A percentile compares a stretch with the other conserved stretches of the same genome.
Conservation (phyloP, 2,888 invertebrate species). For the Nezara viridula region DNA sequence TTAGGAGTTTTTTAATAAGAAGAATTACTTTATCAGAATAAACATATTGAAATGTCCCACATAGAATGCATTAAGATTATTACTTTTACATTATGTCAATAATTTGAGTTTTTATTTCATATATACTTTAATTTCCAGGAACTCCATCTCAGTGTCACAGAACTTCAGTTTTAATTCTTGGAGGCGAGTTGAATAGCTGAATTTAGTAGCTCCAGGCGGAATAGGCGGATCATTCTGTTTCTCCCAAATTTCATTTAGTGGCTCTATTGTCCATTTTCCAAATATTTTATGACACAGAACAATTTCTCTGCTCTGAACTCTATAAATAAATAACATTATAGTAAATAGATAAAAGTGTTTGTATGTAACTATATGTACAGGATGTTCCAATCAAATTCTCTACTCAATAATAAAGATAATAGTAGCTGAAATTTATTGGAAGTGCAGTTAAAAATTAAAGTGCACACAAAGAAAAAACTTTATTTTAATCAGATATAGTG, state of each 20-base stretch:
- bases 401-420: no score
- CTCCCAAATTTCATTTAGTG: constrained; percentile 59
- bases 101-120: background rate
- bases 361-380: no score
- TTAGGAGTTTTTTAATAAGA: no score
- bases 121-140: constrained; percentile 76
- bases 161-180: constrained; percentile 77
- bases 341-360: background rate
- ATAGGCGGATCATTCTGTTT: constrained; percentile 77
- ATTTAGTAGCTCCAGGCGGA: constrained; percentile 82
- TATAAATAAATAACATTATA: constrained; percentile 59
- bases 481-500: no score
- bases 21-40: background rate
- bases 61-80: background rate
- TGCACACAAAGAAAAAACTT: no score
- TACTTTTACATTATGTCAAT: background rate
- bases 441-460: no score
- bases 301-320: constrained; percentile 66
- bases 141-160: constrained; percentile 80
- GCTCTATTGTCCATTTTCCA: constrained; percentile 54
- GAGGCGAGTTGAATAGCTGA: constrained; percentile 79
- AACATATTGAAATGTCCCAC: background rate
- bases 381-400: no score
- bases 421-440: no score
- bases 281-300: constrained; percentile 62